Conservation (phyloP, 2,113 vertebrate species). For the Scytalopus superciliaris region DNA sequence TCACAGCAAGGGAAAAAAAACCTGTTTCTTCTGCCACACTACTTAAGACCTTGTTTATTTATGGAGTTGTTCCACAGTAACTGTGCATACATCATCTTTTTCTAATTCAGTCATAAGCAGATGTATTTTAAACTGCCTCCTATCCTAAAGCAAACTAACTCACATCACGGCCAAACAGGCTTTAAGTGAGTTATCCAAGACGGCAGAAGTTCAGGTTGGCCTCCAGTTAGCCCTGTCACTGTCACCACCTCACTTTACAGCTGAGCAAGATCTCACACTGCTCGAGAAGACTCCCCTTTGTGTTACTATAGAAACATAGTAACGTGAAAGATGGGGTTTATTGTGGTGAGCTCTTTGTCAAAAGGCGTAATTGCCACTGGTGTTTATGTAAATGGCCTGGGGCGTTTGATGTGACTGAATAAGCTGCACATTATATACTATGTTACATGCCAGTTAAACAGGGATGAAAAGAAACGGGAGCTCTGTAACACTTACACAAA, state of each 20-base stretch:
- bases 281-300: not conserved
- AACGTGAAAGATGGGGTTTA: not conserved
- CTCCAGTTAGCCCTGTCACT: not conserved
- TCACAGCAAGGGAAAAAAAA: not conserved
- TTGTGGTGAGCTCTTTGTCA: not conserved
- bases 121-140: not conserved
- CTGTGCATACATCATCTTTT: not conserved
- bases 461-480: not conserved
- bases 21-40: not conserved
- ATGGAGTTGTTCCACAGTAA: not conserved
- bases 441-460: not conserved
- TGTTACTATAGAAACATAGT: not conserved
- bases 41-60: not conserved
- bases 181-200: not conserved
- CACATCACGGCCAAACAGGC: not conserved
- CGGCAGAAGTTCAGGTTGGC: not conserved
- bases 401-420: slow-evolving; percentile 3
- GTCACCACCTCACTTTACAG: not conserved
- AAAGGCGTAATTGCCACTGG: not conserved
- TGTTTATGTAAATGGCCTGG: not conserved
- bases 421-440: not conserved
- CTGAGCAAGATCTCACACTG: not conserved
- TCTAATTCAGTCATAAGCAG: not conserved
- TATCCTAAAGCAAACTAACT: not conserved
- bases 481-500: not conserved